phyloP scores from a whole-genome alignment of 2,797 vertebrate genomes.

The Enteromius treurensis region DNA sequence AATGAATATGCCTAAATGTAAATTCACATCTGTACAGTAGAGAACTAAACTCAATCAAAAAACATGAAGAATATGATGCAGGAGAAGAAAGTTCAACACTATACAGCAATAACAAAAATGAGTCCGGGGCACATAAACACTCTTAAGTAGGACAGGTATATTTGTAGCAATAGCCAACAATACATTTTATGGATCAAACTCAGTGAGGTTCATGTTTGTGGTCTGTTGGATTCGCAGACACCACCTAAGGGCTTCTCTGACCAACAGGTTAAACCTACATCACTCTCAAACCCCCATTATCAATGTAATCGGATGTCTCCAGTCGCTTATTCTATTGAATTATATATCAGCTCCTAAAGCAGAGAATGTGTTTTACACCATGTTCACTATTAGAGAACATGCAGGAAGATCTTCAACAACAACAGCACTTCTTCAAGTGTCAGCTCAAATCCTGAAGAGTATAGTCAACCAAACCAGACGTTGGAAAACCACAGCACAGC shows the following conservation, averaged over 20 bases:
- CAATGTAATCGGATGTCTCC: background rate
- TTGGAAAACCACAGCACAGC: background rate
- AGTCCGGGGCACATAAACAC: too few species aligned
- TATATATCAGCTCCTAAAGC: constrained; percentile 1
- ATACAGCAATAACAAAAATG: too few species aligned
- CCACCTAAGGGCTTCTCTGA: background rate
- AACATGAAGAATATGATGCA: too few species aligned
- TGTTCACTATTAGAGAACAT: background rate
- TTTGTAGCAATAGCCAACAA: too few species aligned
- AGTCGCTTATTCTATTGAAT: background rate
- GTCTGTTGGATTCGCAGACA: background rate
- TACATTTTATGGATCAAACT: too few species aligned
- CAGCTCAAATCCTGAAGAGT: background rate
- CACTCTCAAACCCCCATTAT: background rate
- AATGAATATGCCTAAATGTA: too few species aligned
- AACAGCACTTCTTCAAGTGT: background rate
- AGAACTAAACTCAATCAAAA: too few species aligned
- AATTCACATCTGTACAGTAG: too few species aligned
- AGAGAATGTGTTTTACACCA: background rate
- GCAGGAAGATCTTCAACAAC: background rate
- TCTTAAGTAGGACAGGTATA: too few species aligned
- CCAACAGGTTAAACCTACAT: background rate
- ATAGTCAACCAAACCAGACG: background rate
- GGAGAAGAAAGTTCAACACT: too few species aligned
- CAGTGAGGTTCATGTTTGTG: background rate